Conservation (phyloP, 2,113 vertebrate genomes). For the Colinus virginianus region DNA sequence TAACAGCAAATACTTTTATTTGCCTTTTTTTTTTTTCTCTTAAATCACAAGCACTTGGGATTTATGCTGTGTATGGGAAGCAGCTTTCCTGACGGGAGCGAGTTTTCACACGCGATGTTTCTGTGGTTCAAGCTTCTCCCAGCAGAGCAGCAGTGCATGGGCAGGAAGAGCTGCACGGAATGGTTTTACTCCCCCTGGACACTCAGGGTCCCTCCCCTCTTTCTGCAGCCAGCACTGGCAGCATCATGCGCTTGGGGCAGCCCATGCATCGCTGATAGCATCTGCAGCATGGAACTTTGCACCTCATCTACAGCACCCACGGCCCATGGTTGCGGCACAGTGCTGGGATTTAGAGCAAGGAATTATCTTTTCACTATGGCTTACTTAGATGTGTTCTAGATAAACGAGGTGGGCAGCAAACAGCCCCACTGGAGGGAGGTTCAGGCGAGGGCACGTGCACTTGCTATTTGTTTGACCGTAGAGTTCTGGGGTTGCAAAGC, state of each 20-base stretch:
- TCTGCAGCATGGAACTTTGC: constrained; percentile 42
- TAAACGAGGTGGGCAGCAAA: neutral
- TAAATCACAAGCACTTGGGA: constrained; percentile 1
- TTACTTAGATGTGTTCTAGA: constrained; percentile 39
- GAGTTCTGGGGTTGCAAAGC: constrained; percentile 54
- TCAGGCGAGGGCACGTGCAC: neutral
- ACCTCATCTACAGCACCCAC: neutral
- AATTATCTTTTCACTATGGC: constrained; percentile 22
- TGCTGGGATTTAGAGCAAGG: neutral
- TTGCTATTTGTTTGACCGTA: neutral
- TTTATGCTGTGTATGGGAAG: constrained; percentile 12
- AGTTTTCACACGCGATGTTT: neutral
- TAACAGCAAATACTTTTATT: constrained; percentile 48
- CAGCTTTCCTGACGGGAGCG: neutral
- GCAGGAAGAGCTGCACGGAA: neutral
- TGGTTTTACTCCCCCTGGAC: neutral
- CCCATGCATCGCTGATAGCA: neutral
- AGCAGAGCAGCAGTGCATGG: accelerated
- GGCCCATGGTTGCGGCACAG: neutral
- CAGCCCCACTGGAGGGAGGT: constrained; percentile 34
- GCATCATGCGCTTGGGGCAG: neutral
- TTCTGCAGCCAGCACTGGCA: neutral
- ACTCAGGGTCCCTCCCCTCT: neutral
- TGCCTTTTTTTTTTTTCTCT: neutral
- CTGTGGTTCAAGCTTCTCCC: neutral